Conservation (phyloP, 1,140 invertebrate species). For the Lucilia sericata region DNA sequence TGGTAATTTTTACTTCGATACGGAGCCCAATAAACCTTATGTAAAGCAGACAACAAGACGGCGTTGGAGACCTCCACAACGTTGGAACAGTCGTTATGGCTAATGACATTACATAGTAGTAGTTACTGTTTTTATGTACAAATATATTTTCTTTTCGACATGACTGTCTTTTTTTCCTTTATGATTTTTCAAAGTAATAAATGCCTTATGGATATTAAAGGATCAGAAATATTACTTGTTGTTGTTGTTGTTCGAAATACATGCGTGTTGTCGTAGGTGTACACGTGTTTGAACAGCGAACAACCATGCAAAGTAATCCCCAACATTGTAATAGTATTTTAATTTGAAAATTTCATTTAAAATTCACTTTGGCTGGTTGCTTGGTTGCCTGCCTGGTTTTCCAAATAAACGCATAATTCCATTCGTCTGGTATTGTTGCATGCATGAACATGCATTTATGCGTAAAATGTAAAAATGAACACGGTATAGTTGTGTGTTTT, state of each 20-base stretch:
- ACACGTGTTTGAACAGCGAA: background rate
- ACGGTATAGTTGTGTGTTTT: background rate
- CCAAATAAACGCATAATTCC: background rate
- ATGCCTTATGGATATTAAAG: background rate
- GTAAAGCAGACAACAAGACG: constrained; percentile 49
- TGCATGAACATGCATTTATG: background rate
- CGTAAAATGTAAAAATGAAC: background rate
- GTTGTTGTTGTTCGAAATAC: background rate
- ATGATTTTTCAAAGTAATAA: background rate
- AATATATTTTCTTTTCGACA: background rate
- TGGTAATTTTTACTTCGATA: constrained; percentile 62
- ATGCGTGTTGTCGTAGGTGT: background rate
- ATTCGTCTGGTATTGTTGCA: background rate
- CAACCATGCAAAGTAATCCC: background rate
- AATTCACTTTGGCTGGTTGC: constrained; percentile 21
- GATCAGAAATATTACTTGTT: background rate
- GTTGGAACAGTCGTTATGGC: background rate
- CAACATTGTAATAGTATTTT: constrained; percentile 18
- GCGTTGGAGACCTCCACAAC: background rate
- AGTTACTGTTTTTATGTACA: background rate
- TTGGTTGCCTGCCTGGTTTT: background rate
- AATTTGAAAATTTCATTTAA: constrained; percentile 34
- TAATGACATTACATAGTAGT: background rate
- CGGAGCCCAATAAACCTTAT: constrained; percentile 56
- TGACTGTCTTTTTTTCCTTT: background rate